Base-by-base conservation (phyloP, 2,113 vertebrate species). In the Chionis minor region DNA sequence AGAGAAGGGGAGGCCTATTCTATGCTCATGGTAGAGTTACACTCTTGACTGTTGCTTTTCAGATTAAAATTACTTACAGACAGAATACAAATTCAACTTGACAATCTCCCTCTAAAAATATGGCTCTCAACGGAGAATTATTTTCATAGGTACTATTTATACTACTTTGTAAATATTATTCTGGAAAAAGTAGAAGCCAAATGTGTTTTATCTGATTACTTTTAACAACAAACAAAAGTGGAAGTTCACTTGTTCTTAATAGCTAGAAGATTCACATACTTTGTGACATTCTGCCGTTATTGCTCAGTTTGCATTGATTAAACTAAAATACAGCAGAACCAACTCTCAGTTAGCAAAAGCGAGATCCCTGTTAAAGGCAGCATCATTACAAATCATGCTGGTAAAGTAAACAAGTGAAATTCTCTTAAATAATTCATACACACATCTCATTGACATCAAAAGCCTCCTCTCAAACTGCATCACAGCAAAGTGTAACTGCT, bases 401-500 rank as follows among this genome's bases (percentile, higher is more conserved):
- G 52, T 69, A 93, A 90, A 82, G 35, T 88, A 95, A 96, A 83
- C 83, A 95, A 81, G 86, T 49, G 52, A 90, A 81, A 84, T 55
- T 33, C 32, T 90, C 54, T 75, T 96, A 90, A 96, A 95, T 92
- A 97, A 97, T 97, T 96, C 85, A 96, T 84, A 42, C 8, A 26
- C 55, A 67, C 33, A 71, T 61, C 62, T 93, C 83, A 42, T n/a
- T 61, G 86, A 78, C 81, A 92, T 92, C 84, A 82, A 93, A 92
- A 97, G 40, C 30, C 23, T 90, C 51, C 40, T 81, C 90, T 86
- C 54, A 26, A 83, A 71, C 7, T 88, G 42, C 32, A 81, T 14
- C 67, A 55, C 45, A 66, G 47, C 30, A 54, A 80, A 92, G 51
- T 14, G 4, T 38, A 90, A 88, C 62, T 71, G 40, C 42, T 88